Percentiles rank a stretch among this genome's conserved stretches.
Conservation (phyloP, 2,797 vertebrate genomes). For the Amblyraja radiata region DNA sequence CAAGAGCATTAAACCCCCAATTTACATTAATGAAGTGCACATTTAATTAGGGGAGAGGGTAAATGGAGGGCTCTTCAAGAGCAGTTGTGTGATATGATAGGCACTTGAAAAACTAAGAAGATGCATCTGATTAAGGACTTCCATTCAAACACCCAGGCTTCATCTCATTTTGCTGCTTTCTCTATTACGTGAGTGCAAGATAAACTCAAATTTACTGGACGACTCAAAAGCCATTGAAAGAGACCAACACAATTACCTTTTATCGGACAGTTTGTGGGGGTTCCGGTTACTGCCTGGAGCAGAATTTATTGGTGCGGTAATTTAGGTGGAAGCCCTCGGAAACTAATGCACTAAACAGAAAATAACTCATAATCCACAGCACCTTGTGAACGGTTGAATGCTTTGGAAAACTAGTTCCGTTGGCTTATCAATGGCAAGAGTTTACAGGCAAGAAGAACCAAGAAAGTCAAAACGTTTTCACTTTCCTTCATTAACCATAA, state of each 20-base stretch:
- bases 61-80: slow-evolving; percentile 75
- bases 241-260: slow-evolving; percentile 35
- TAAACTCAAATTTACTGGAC: slow-evolving; percentile 38
- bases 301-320: slow-evolving; percentile 26
- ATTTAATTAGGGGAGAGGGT: slow-evolving; percentile 93
- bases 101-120: slow-evolving; percentile 53
- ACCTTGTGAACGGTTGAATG: not conserved
- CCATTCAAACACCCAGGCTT: slow-evolving; percentile 42
- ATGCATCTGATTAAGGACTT: slow-evolving; percentile 59
- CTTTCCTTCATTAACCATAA: not conserved
- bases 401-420: not conserved
- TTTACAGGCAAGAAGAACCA: not conserved
- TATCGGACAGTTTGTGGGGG: slow-evolving; percentile 27
- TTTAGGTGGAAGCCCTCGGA: not conserved
- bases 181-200: not conserved
- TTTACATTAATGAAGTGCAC: slow-evolving; percentile 99
- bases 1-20: slow-evolving; percentile 98
- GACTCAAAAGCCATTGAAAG: slow-evolving; percentile 36
- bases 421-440: not conserved
- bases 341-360: slow-evolving; percentile 11
- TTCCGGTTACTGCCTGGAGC: not conserved
- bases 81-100: slow-evolving; percentile 63
- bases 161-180: slow-evolving; percentile 40
- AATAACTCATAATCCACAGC: not conserved
- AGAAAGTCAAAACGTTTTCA: not conserved